Conservation (phyloP, 2,113 vertebrate species). For the Labeo rohita region DNA sequence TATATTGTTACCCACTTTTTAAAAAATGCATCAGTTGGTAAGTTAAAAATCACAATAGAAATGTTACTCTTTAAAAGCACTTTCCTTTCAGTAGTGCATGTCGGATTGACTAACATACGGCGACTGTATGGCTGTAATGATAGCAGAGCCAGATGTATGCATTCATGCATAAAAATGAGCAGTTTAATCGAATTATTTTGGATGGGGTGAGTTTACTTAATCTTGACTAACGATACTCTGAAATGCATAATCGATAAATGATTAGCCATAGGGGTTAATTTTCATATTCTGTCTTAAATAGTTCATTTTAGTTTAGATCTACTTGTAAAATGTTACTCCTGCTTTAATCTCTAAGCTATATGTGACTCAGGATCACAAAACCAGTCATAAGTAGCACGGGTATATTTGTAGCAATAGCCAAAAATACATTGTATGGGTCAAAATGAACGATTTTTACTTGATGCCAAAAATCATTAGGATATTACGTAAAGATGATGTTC, state of each 20-base stretch:
- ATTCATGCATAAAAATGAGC: not conserved
- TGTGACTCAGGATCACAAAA: no score
- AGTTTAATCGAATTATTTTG: constrained; percentile 2
- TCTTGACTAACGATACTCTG: not conserved
- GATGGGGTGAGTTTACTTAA: constrained; percentile 2
- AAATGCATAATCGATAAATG: not conserved
- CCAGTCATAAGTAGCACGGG: no score
- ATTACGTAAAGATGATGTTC: no score
- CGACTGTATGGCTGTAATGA: not conserved
- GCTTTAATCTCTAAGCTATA: not conserved
- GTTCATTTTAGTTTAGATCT: not conserved
- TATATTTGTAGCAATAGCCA: no score
- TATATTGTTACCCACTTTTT: not conserved
- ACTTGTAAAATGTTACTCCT: not conserved
- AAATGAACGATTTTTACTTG: no score
- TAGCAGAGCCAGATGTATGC: constrained; percentile 17
- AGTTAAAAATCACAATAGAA: not conserved
- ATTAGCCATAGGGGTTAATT: not conserved
- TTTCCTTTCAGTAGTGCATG: constrained; percentile 4
- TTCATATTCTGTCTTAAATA: not conserved
- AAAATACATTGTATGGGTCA: no score
- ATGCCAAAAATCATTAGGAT: no score
- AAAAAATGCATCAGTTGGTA: not conserved
- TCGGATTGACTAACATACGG: not conserved
- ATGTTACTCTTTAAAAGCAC: not conserved